Evolutionary conservation across 1,140 invertebrate species (phyloP).

Genomic region (Musca domestica): DNA sequence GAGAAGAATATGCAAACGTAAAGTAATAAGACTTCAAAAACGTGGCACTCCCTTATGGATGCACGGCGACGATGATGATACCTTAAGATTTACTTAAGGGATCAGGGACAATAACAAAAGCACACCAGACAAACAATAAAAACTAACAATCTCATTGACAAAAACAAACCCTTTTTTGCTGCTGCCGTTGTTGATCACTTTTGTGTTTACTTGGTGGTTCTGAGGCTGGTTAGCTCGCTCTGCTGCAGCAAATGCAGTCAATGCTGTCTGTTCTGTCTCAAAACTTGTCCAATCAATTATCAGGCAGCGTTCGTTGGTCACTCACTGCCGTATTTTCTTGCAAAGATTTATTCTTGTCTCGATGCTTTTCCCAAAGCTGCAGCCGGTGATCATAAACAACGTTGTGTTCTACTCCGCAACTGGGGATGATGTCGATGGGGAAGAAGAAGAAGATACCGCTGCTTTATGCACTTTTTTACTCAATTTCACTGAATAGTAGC

Average conservation of each 20-base stretch:
- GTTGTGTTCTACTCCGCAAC: background rate
- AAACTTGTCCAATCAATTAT: slow-evolving; percentile 15
- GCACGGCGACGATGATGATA: background rate
- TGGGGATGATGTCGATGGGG: background rate
- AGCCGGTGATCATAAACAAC: background rate
- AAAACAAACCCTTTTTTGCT: slow-evolving; percentile 3
- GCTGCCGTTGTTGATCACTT: background rate
- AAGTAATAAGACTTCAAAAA: background rate
- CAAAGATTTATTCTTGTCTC: too few species aligned
- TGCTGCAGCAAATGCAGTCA: background rate
- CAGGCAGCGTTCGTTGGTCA: background rate
- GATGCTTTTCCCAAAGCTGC: too few species aligned
- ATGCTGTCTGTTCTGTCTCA: background rate
- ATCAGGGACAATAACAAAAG: background rate
- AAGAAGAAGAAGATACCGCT: too few species aligned
- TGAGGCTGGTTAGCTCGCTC: background rate
- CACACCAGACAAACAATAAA: background rate
- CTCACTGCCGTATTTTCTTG: too few species aligned
- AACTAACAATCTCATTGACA: background rate
- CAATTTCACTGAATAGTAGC: background rate
- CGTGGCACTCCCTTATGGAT: slow-evolving; percentile 6
- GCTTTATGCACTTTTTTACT: too few species aligned
- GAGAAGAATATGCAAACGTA: background rate
- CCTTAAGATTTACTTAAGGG: slow-evolving; percentile 8
- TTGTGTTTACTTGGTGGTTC: background rate